These are phyloP conservation scores for Rallus limicola DNA, from an alignment of 2,113 vertebrate genomes.

Conservation along the genomic window DNA sequence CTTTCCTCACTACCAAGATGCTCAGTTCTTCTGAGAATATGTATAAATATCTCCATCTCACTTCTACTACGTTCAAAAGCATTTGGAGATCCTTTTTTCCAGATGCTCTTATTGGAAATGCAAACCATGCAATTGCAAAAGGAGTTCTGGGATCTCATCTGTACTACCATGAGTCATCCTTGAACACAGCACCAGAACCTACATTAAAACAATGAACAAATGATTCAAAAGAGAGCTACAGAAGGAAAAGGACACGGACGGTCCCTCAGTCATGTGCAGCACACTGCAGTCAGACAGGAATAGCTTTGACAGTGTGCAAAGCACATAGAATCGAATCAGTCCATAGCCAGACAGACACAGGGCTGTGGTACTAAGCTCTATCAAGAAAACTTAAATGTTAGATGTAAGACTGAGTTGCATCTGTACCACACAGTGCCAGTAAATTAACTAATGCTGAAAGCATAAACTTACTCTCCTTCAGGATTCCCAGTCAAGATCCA, in stretches of 20 bases:
- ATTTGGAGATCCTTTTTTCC: background rate
- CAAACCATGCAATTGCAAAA: background rate
- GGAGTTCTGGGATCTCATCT: background rate
- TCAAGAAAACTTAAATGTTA: background rate
- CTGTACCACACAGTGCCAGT: background rate
- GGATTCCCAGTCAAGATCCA: background rate
- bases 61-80: background rate
- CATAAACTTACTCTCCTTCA: background rate
- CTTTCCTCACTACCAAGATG: background rate
- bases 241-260: background rate
- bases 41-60: background rate
- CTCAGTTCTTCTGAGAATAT: background rate
- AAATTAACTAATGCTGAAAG: background rate
- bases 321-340: rapidly evolving
- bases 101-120: constrained; percentile 11
- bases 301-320: rapidly evolving
- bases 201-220: background rate
- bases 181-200: background rate
- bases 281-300: background rate
- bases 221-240: background rate
- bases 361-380: background rate
- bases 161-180: background rate
- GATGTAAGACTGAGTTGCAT: background rate
- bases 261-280: rapidly evolving
- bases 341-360: background rate